phyloP scores from a whole-genome alignment of 2,113 vertebrate genomes.

The Psilopogon haemacephalus region DNA sequence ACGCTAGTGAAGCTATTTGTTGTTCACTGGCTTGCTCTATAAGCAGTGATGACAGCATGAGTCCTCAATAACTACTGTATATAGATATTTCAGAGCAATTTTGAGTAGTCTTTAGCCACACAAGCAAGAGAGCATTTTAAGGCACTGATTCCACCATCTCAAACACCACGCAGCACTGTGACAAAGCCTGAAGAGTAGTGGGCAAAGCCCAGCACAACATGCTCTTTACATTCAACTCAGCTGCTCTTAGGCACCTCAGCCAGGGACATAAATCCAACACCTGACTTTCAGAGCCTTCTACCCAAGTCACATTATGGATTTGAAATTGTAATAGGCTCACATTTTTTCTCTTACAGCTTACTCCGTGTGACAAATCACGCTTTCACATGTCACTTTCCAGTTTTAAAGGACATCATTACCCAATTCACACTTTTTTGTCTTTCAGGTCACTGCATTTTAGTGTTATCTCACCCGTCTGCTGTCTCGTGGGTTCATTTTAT shows the following conservation, averaged over 20 bases:
- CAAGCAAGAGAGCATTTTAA: neutral
- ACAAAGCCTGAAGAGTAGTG: neutral
- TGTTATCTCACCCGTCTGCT: neutral
- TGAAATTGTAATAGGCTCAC: neutral
- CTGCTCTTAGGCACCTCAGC: neutral
- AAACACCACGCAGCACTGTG: no score
- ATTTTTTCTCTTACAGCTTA: neutral
- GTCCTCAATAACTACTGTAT: neutral
- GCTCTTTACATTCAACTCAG: neutral
- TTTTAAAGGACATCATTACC: neutral
- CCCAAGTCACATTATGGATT: neutral
- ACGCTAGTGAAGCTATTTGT: neutral
- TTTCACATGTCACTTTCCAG: neutral
- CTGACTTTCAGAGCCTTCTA: neutral
- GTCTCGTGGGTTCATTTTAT: neutral
- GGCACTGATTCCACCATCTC: fast-evolving
- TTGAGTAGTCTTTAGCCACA: neutral
- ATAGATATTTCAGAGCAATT: neutral
- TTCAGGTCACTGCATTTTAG: neutral
- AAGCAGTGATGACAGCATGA: neutral
- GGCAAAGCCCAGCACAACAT: neutral
- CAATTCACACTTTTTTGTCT: neutral
- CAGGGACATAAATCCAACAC: neutral
- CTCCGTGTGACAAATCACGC: neutral
- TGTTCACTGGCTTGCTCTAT: fast-evolving